Base-by-base conservation (phyloP, 2,888 invertebrate genomes). In the Chrysomela aeneicollis region DNA sequence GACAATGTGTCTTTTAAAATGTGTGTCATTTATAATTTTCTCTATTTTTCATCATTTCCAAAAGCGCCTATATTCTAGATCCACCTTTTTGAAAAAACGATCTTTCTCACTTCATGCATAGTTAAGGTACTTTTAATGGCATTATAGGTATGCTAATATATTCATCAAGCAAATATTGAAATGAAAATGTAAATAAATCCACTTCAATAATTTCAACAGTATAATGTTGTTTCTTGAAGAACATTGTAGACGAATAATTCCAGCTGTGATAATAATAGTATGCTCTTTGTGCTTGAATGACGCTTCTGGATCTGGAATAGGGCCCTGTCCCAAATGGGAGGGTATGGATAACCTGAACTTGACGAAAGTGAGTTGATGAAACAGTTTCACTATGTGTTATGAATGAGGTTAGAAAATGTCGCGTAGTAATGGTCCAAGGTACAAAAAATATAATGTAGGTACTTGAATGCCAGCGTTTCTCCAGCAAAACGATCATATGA, bases 251-350 rank as follows among this genome's bases (percentile, higher is more conserved):
- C 15, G 15, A 42, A 42, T 15, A n/a, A 42, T 42, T 42, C 54
- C 61, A 61, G 53, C 67, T 37, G 50, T 70, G 51, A 42, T 55
- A 10, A 52, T 71, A 51, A 60, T 72, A 63, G 57, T 72, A 59
- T 65, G 52, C 67, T 35, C 66, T 67, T 49, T 68, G 30, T 59
- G 54, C 22, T 49, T 71, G 19, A 51, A 66, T 66, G 66, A 71
- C 52, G 59, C 61, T 26, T 69, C 51, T n/a, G 57, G 64, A 61
- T 84, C 86, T 53, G 90, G 89, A 50, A 82, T 91, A 47, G 91
- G 91, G 67, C 87, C 85, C 76, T 92, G 91, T 75, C 91, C 91
- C 4, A 86, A 87, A 70, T 87, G 89, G 79, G 87, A 87, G 55
- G 86, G 87, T 72, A 85, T 90, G 81, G 86, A 87, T 37, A 84